Evolutionary conservation across 2,797 vertebrate genomes (phyloP).

Genomic region (Uromys caudimaculatus): DNA sequence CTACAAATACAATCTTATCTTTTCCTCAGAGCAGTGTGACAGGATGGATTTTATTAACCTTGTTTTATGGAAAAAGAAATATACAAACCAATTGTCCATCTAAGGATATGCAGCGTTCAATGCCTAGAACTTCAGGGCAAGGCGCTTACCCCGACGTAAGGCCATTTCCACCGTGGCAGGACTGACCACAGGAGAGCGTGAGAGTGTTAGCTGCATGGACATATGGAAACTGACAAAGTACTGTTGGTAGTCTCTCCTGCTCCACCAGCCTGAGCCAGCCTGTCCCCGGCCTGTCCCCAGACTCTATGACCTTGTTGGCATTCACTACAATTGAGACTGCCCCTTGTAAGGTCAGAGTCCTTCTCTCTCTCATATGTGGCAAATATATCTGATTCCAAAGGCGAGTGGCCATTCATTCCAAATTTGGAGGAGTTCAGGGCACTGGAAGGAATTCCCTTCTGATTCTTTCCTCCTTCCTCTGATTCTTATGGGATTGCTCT

Average conservation of each 20-base stretch:
- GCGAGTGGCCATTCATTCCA: no score
- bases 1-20: not conserved
- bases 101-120: not conserved
- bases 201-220: not conserved
- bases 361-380: not conserved
- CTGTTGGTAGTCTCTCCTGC: not conserved
- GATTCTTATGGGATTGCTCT: not conserved
- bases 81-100: not conserved
- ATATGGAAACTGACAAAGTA: not conserved
- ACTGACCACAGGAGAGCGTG: no score
- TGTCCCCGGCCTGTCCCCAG: not conserved
- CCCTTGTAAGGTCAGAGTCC: no score
- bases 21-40: not conserved
- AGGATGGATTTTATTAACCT: not conserved
- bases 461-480: no score
- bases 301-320: not conserved
- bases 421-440: not conserved
- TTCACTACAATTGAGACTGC: not conserved
- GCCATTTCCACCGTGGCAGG: fast-evolving
- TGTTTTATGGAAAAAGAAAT: not conserved
- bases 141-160: not conserved
- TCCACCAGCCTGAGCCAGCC: not conserved
- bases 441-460: not conserved
- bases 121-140: not conserved
- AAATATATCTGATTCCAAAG: not conserved